Evolutionary conservation across 2,797 vertebrate genomes (phyloP), one percentile per base, ranked within the genome.

Genomic region (Ataeniobius toweri): DNA sequence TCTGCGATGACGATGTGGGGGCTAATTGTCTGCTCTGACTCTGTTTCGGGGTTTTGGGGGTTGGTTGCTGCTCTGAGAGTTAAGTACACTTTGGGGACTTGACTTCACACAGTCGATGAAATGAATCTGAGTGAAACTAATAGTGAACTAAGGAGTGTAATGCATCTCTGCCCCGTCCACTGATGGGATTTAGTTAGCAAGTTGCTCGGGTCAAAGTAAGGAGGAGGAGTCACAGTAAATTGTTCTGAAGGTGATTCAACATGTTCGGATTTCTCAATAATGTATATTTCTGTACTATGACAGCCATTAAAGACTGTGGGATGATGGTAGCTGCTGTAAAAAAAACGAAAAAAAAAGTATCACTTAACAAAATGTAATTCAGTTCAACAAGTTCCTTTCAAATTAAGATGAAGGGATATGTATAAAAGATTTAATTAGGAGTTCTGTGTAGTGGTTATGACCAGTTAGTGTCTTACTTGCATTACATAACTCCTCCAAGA

Each of bases 111-210:
- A 56, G 85, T 82, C 81, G 85, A 88, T 92, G 81, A 89, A 91
- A 89, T 87, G 83, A 89, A 72, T 87, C 82, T 76, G 80, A 85
- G 87, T 44, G 91, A 88, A 92, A 91, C 83, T 84, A 72, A 89
- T 91, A 89, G 82, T 28, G 73, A 83, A 80, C 69, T 82, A 80
- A 83, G 79, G 75, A 89, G 73, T 72, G 71, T 16, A 63, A 73
- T 77, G 83, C 61, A 71, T 86, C 88, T 84, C 69, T 75, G 78
- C 83, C 87, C 63, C 50, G 69, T 81, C 61, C 48, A 39, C 26
- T 77, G 56, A 61, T 51, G 76, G 71, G 84, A 88, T 88, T 78
- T 2, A 61, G 80, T 88, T 88, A 63, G 72, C 22, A 50, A 58
- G 76, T 76, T 59, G 82, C 78, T 75, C 6, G 3, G 71, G 76